phyloP scores from a whole-genome alignment of 2,797 vertebrate species.

The Helostoma temminkii region DNA sequence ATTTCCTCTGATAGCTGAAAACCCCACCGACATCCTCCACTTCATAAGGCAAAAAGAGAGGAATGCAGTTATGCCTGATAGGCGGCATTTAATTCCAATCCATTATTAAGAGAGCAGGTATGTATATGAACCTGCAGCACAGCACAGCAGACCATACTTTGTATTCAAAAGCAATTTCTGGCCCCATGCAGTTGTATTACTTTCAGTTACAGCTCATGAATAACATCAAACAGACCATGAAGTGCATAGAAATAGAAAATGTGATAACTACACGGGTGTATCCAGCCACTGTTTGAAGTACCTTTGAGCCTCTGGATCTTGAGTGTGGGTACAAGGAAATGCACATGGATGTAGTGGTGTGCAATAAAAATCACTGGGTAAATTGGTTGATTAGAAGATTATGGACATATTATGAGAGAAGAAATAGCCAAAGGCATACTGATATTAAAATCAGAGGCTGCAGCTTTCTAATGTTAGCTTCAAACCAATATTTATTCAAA shows the following conservation, averaged over 20 bases:
- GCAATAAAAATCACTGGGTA: slow-evolving; percentile 59
- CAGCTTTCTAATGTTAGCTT: slow-evolving; percentile 62
- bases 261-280: slow-evolving; percentile 79
- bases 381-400: slow-evolving; percentile 75
- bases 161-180: slow-evolving; percentile 77
- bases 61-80: slow-evolving; percentile 49
- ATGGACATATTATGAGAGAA: slow-evolving; percentile 44
- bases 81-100: slow-evolving; percentile 69
- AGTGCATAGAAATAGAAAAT: slow-evolving; percentile 82
- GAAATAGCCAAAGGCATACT: slow-evolving; percentile 47
- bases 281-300: slow-evolving; percentile 79
- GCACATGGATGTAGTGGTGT: slow-evolving; percentile 43
- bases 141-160: slow-evolving; percentile 69
- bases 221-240: slow-evolving; percentile 85
- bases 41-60: slow-evolving; percentile 48
- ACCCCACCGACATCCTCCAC: slow-evolving; percentile 30
- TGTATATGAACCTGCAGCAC: slow-evolving; percentile 63
- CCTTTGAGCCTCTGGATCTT: slow-evolving; percentile 71
- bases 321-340: slow-evolving; percentile 68
- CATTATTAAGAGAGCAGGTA: slow-evolving; percentile 73
- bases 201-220: slow-evolving; percentile 84
- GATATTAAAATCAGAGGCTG: slow-evolving; percentile 57
- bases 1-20: slow-evolving; percentile 43
- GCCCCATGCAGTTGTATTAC: slow-evolving; percentile 81
- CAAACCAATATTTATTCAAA: slow-evolving; percentile 63